Evolutionary conservation across 2,113 vertebrate species (phyloP).

Genomic region (Isichthys henryi): DNA sequence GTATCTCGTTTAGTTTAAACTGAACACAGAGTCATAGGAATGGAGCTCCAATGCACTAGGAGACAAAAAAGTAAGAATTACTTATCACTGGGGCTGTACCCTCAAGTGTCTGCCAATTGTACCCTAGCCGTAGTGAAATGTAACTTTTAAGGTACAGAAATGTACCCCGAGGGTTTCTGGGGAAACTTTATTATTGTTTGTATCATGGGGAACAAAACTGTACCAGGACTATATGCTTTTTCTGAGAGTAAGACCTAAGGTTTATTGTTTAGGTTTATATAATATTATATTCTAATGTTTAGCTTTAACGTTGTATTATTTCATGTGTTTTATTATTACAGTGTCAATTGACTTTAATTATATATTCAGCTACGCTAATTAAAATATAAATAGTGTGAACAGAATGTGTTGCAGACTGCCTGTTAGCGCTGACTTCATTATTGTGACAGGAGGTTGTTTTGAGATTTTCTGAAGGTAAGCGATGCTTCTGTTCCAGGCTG

Average conservation of each 20-base stretch:
- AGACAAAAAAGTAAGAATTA: neutral
- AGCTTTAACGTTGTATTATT: neutral
- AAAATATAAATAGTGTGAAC: neutral
- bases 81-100: neutral
- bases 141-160: neutral
- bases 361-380: neutral
- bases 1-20: neutral
- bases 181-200: neutral
- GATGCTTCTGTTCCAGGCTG: neutral
- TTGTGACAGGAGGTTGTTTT: neutral
- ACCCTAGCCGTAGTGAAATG: neutral
- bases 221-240: neutral
- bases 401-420: neutral
- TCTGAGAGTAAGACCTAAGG: neutral
- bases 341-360: neutral
- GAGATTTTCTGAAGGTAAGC: neutral
- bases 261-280: neutral
- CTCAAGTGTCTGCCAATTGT: too few species aligned
- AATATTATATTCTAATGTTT: neutral
- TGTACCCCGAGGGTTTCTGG: too few species aligned
- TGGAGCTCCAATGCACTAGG: neutral
- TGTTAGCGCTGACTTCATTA: neutral
- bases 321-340: neutral
- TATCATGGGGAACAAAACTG: neutral
- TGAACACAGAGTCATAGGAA: neutral